These are phyloP conservation scores for Muricea muricata DNA, from an alignment of 92 coral and sea anemone species.

Conservation along the genomic window DNA sequence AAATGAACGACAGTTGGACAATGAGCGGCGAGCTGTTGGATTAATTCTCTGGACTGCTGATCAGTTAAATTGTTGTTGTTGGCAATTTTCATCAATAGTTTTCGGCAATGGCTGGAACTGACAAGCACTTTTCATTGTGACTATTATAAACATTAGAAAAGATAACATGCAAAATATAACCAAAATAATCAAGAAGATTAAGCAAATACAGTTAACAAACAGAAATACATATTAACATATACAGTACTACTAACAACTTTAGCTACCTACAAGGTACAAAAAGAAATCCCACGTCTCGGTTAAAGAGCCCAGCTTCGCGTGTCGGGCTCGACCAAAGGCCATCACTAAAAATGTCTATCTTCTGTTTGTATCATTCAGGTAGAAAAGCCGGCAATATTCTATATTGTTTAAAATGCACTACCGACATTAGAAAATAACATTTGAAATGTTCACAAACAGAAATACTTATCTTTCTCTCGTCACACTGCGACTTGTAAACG, in stretches of 20 bases:
- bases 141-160: constrained; percentile 20
- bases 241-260: too few species aligned
- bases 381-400: not conserved
- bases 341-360: too few species aligned
- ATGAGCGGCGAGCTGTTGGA: not conserved
- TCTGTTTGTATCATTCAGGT: too few species aligned
- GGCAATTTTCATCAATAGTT: constrained; percentile 2
- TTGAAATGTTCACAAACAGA: not conserved
- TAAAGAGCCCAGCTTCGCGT: too few species aligned
- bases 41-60: not conserved
- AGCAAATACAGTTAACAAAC: too few species aligned
- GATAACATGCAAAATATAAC: not conserved
- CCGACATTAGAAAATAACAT: too few species aligned
- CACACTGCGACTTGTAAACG: not conserved
- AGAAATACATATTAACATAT: too few species aligned
- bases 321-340: too few species aligned
- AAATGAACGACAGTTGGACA: not conserved
- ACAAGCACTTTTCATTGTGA: constrained; percentile 12
- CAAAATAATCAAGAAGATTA: too few species aligned
- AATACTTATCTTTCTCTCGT: not conserved
- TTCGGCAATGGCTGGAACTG: not conserved
- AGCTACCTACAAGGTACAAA: too few species aligned
- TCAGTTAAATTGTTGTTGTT: not conserved
- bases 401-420: too few species aligned
- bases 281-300: too few species aligned